Evolutionary conservation across 1,140 invertebrate species (phyloP).

Genomic region (Sarcophaga bullata): DNA sequence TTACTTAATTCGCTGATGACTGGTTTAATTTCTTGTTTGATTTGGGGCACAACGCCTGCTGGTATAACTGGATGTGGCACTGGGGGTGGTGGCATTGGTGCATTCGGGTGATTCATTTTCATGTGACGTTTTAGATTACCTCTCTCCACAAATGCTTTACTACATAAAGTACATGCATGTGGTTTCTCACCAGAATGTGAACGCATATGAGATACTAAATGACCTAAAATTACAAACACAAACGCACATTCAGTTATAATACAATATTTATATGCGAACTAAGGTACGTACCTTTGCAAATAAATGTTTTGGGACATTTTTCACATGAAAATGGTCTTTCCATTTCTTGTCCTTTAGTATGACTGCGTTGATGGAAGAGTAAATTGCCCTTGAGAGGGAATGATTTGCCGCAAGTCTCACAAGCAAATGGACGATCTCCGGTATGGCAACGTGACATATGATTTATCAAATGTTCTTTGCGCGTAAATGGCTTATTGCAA

Average conservation of each 20-base stretch:
- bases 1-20: slow-evolving; percentile 60
- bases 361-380: slow-evolving; percentile 94
- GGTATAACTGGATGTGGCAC: slow-evolving; percentile 64
- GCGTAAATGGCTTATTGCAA: slow-evolving; percentile 85
- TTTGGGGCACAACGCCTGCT: slow-evolving; percentile 62
- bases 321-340: slow-evolving; percentile 95
- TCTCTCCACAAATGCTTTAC: slow-evolving; percentile 82
- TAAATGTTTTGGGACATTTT: slow-evolving; percentile 95
- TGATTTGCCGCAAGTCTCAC: slow-evolving; percentile 84
- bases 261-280: slow-evolving; percentile 49
- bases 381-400: slow-evolving; percentile 91
- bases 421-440: slow-evolving; percentile 84
- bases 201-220: slow-evolving; percentile 87
- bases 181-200: slow-evolving; percentile 89
- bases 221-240: slow-evolving; percentile 66
- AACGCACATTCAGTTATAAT: slow-evolving; percentile 50
- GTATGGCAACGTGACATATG: slow-evolving; percentile 86
- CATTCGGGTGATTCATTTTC: slow-evolving; percentile 66
- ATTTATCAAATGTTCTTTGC: slow-evolving; percentile 81
- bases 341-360: slow-evolving; percentile 85
- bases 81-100: slow-evolving; percentile 64
- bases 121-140: slow-evolving; percentile 76
- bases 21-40: slow-evolving; percentile 65
- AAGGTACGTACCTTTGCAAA: slow-evolving; percentile 85
- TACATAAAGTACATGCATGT: slow-evolving; percentile 79